Base-by-base conservation (phyloP, 64 coral and sea anemone genomes). In the Dendronephthya gigantea region DNA sequence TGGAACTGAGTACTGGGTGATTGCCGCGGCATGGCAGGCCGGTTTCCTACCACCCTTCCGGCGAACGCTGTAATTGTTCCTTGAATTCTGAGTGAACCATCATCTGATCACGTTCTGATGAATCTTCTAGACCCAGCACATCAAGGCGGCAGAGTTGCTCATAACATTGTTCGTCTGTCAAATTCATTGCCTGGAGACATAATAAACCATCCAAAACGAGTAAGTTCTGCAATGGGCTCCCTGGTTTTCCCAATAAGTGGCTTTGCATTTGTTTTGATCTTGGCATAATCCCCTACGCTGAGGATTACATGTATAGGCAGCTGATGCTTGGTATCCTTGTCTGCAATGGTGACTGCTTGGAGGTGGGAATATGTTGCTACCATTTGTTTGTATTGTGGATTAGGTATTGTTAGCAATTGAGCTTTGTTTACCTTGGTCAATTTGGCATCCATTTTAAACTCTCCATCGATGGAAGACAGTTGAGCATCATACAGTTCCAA, bases 161-260 rank as follows among this genome's bases (percentile, higher is more conserved):
- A n/a, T 49, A 89, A 23, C 52, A 89, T 83, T 34, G 39, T 32
- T 16, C 25, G 45, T 33, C 82, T 50, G 33, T 66, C 82, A 4
- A 89, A 83, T 40, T 89, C 55, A 23, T 83, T 75, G 28, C 88
- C 79, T 1, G 51, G 82, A 25, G 51, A 83, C 88, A 89, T 69
- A 1, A 89, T 32, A 12, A 69, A 37, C 82, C 88, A 89, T 6
- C 82, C 82, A 9, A 89, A 82, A 68, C 83, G 83, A 1, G 82
- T 89, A 35, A 83, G 56, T 11, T 84, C 36, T 16, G 82, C 49
- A 0, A 89, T 31, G 32, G 39, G 79, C 1, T 62, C 15, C 35
- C 81, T 51, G 0, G 47, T 52, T 12, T 82, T 14, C 14, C 87
- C 75, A 48, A 81, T 51, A 50, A 23, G 29, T 41, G 87, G 81